These are phyloP conservation scores for Prionace glauca DNA, from an alignment of 2,797 vertebrate genomes.

Conservation along the genomic window DNA sequence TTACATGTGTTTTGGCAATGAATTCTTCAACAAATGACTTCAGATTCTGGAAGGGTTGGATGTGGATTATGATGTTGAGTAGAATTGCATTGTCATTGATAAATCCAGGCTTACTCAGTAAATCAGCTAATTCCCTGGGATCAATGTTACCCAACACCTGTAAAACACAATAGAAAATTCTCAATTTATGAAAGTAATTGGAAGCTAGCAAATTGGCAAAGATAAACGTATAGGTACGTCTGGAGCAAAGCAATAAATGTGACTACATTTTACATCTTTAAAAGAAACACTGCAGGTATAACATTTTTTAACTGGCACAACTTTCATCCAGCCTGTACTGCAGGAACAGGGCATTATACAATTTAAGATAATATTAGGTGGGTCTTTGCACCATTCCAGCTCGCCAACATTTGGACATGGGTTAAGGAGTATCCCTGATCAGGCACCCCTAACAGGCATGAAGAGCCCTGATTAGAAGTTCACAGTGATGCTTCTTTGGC, in stretches of 20 bases:
- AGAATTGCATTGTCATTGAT: not conserved
- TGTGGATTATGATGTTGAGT: not conserved
- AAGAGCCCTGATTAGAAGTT: not conserved
- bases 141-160: not conserved
- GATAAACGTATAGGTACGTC: not conserved
- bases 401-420: not conserved
- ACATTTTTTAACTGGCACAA: not conserved
- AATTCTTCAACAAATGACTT: not conserved
- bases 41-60: not conserved
- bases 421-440: not conserved
- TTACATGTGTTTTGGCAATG: not conserved
- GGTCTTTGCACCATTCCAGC: not conserved
- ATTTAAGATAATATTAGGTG: not conserved
- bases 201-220: not conserved
- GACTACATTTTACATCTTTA: not conserved
- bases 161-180: slow-evolving; percentile 3
- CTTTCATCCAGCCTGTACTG: not conserved
- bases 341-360: not conserved
- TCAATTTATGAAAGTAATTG: not conserved
- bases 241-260: not conserved
- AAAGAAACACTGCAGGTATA: not conserved
- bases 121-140: not conserved
- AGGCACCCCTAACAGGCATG: not conserved
- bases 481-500: not conserved
- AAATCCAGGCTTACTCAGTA: not conserved